A percentile compares a stretch with the other conserved stretches of the same genome.
These are phyloP conservation scores for Tetrax tetrax DNA, from an alignment of 2,113 vertebrate genomes.

Conservation along the genomic window DNA sequence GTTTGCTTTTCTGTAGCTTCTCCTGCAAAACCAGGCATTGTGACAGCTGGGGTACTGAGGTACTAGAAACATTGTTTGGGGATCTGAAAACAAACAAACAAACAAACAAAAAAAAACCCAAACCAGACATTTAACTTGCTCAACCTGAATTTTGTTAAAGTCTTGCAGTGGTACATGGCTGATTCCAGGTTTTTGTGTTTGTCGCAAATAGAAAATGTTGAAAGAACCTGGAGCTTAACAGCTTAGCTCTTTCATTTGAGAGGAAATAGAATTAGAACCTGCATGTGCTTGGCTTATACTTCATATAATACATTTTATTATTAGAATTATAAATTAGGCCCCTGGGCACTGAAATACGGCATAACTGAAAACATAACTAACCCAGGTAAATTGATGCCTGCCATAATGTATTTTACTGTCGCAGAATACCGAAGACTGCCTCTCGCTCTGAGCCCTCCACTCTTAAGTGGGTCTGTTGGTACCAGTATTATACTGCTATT, in stretches of 20 bases:
- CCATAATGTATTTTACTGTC: not conserved
- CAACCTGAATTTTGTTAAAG: not conserved
- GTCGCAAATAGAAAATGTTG: not conserved
- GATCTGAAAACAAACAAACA: not conserved
- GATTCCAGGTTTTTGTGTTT: slow-evolving; percentile 19
- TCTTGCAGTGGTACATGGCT: not conserved
- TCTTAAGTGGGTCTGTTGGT: slow-evolving; percentile 2
- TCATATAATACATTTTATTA: slow-evolving; percentile 62
- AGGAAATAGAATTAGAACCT: slow-evolving; percentile 61
- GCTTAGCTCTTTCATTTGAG: slow-evolving; percentile 52
- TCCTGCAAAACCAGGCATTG: not conserved
- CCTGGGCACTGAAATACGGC: slow-evolving; percentile 12
- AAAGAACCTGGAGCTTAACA: slow-evolving; percentile 56
- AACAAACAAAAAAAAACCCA: not conserved
- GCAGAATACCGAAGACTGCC: not conserved
- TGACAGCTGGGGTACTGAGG: not conserved
- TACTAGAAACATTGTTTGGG: not conserved
- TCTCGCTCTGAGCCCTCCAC: not conserved
- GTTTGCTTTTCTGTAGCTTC: not conserved
- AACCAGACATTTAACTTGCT: not conserved
- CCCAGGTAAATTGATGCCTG: slow-evolving; percentile 39
- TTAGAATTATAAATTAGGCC: slow-evolving; percentile 51
- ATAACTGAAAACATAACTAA: slow-evolving; percentile 32
- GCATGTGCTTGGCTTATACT: slow-evolving; percentile 60
- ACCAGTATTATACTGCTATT: not conserved